Evolutionary conservation across 2,888 invertebrate species (phyloP).

Genomic region (Gisinianus flammeolus): DNA sequence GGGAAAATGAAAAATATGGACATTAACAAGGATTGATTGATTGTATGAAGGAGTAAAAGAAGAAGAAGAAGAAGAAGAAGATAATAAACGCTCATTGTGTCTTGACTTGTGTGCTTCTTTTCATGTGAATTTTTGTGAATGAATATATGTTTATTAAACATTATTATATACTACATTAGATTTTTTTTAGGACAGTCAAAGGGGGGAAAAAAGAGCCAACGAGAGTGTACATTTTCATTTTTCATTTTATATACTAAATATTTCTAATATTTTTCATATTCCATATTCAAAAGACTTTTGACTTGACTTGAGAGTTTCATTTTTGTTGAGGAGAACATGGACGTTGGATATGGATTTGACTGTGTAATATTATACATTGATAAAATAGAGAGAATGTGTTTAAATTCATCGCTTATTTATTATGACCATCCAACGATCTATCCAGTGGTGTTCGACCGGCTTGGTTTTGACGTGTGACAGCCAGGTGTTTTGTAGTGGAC

Average conservation of each 20-base stretch:
- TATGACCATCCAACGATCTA: background rate
- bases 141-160: background rate
- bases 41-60: background rate
- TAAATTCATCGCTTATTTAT: slow-evolving; percentile 18
- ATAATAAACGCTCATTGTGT: background rate
- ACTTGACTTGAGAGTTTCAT: background rate
- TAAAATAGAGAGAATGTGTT: slow-evolving; percentile 12
- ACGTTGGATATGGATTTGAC: background rate
- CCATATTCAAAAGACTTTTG: background rate
- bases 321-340: background rate
- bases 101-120: background rate
- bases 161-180: background rate
- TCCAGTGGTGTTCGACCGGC: slow-evolving; percentile 2
- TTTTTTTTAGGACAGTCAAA: background rate
- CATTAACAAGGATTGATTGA: slow-evolving; percentile 22
- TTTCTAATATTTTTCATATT: too few relatives aligned
- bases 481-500: slow-evolving; percentile 1
- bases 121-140: background rate
- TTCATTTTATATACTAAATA: too few relatives aligned
- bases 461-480: background rate
- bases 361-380: background rate
- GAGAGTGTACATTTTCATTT: background rate
- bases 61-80: background rate
- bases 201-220: background rate
- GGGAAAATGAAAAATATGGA: slow-evolving; percentile 8